A percentile compares a stretch with the other conserved stretches of the same genome.
Evolutionary conservation across 2,888 invertebrate species (phyloP).

Genomic region (Ceratothoa steindachneri): DNA sequence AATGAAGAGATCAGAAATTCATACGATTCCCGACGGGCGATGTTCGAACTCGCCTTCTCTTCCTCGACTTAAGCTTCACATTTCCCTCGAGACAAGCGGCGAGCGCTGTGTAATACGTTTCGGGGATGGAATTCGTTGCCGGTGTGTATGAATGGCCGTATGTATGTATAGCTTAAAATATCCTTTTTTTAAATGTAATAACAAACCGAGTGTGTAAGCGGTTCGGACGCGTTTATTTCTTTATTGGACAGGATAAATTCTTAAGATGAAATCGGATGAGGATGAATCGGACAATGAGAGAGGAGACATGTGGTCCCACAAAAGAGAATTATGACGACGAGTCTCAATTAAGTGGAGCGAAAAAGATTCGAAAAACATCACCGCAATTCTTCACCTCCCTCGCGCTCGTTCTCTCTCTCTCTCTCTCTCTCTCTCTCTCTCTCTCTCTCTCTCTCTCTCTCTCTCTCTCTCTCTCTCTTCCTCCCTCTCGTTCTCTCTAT

Average conservation of each 20-base stretch:
- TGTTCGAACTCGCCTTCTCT: not conserved
- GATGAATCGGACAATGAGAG: slow-evolving; percentile 8
- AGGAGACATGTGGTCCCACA: slow-evolving; percentile 5
- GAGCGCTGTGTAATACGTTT: not conserved
- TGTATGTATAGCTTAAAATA: not conserved
- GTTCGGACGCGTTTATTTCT: slow-evolving; percentile 13
- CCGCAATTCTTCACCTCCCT: not conserved
- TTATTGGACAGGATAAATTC: slow-evolving; percentile 3
- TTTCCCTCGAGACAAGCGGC: not conserved
- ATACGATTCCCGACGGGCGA: slow-evolving; percentile 42
- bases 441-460: not conserved
- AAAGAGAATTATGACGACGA: not conserved
- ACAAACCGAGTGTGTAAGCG: not conserved
- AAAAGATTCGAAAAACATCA: slow-evolving; percentile 8
- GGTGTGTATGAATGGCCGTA: not conserved
- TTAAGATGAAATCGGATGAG: slow-evolving; percentile 13
- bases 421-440: slow-evolving; percentile 6
- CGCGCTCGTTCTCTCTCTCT: slow-evolving; percentile 3
- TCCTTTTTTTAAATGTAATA: not conserved
- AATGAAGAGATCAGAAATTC: slow-evolving; percentile 47
- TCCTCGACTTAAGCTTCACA: not conserved
- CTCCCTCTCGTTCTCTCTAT: slow-evolving; percentile 10
- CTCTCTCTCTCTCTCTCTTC: not conserved
- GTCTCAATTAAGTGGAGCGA: slow-evolving; percentile 1
- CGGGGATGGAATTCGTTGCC: not conserved